phyloP scores from a whole-genome alignment of 1,140 invertebrate genomes.

The Aethina tumida region DNA sequence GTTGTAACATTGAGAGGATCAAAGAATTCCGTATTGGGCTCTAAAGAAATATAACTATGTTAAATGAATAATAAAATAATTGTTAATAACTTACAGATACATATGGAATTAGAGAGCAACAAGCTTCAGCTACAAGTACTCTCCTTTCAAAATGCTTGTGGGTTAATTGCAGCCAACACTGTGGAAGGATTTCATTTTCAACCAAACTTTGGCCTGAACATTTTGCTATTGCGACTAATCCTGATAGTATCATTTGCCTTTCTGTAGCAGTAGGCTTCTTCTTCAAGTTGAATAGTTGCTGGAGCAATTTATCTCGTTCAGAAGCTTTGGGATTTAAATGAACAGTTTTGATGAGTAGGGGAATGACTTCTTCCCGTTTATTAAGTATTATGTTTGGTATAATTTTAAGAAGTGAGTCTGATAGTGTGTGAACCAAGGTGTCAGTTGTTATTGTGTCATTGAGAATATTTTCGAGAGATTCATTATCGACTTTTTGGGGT shows the following conservation, averaged over 20 bases:
- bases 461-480: constrained; percentile 36
- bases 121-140: constrained; percentile 62
- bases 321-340: constrained; percentile 48
- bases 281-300: constrained; percentile 65
- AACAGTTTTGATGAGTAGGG: constrained; percentile 55
- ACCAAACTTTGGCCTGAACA: constrained; percentile 43
- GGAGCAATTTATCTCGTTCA: constrained; percentile 56
- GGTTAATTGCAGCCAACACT: constrained; percentile 69
- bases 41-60: constrained; percentile 12
- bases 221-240: constrained; percentile 52
- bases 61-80: too few species aligned
- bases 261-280: constrained; percentile 64
- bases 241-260: constrained; percentile 55
- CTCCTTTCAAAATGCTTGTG: constrained; percentile 63
- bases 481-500: constrained; percentile 25
- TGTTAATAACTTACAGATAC: constrained; percentile 28
- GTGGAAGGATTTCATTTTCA: constrained; percentile 59
- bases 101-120: constrained; percentile 60
- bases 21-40: constrained; percentile 59
- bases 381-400: constrained; percentile 60
- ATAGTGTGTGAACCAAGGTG: constrained; percentile 37
- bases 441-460: constrained; percentile 36
- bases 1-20: constrained; percentile 64
- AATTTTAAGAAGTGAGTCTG: constrained; percentile 47
- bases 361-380: constrained; percentile 64